Conservation (phyloP, 64 coral and sea anemone genomes). For the Catalaphyllia jardinei region DNA sequence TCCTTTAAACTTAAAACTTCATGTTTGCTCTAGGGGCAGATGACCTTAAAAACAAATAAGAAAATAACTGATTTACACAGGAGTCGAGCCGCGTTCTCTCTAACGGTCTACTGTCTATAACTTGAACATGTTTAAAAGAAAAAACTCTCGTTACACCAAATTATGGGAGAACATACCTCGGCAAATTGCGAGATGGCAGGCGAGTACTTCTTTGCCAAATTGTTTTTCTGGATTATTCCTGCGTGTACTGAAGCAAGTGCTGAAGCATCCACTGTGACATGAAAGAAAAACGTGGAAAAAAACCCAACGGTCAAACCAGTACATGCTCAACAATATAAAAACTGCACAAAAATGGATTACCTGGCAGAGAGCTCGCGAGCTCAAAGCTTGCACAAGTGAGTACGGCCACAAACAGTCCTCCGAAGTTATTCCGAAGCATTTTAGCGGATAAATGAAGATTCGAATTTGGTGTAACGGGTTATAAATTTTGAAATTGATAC, state of each 20-base stretch:
- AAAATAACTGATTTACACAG: background rate
- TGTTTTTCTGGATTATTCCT: background rate
- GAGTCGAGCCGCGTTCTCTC: background rate
- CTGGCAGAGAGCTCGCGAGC: background rate
- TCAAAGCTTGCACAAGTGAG: conserved; percentile 1
- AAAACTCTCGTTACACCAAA: background rate
- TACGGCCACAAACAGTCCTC: background rate
- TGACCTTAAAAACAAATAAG: background rate
- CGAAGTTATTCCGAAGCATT: conserved; percentile 3
- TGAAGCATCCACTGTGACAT: background rate
- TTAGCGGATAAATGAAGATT: conserved; percentile 23
- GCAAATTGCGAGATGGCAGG: too few species aligned
- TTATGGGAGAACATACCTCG: background rate
- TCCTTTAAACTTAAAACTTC: too few species aligned
- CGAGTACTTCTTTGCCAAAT: background rate
- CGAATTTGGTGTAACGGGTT: conserved; percentile 14
- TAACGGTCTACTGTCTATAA: background rate
- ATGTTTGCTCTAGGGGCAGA: too few species aligned
- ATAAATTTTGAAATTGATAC: conserved; percentile 8
- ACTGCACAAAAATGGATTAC: background rate
- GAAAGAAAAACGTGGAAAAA: background rate
- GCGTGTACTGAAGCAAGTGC: background rate
- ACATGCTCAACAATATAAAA: background rate
- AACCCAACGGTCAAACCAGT: background rate
- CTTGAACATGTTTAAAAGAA: background rate